Percentiles rank a stretch among this genome's conserved stretches.
These are phyloP conservation scores for Uropetala carovei DNA, from an alignment of 2,888 invertebrate genomes.

Conservation along the genomic window DNA sequence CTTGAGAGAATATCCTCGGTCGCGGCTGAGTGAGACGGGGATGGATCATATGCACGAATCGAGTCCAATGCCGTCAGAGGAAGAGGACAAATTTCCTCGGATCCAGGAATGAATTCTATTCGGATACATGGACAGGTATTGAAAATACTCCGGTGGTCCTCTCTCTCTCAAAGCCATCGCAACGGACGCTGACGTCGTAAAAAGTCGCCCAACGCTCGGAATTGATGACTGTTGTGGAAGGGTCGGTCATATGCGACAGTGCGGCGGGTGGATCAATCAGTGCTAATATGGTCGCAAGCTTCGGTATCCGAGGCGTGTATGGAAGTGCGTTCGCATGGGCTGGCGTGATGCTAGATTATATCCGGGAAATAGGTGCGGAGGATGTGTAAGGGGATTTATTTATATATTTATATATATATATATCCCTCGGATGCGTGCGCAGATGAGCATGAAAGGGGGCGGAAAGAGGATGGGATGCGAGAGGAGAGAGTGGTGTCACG, in stretches of 20 bases:
- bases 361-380: no score
- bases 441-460: slow-evolving; percentile 12
- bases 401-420: neutral
- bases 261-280: slow-evolving; percentile 12
- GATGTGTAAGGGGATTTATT: no score
- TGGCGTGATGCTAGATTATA: neutral
- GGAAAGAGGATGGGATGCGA: neutral
- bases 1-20: no score
- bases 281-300: slow-evolving; percentile 16
- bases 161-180: neutral
- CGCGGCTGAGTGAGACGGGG: no score
- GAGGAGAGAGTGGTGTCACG: neutral
- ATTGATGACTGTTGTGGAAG: slow-evolving; percentile 4
- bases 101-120: no score
- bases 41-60: no score
- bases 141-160: neutral
- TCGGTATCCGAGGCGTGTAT: neutral
- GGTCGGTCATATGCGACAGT: slow-evolving; percentile 4
- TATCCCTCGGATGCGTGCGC: slow-evolving; percentile 9
- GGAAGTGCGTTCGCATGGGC: neutral
- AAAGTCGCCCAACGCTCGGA: neutral
- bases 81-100: no score
- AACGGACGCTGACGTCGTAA: neutral
- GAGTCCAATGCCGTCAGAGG: no score
- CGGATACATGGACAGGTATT: neutral